Evolutionary conservation across 2,113 vertebrate genomes (phyloP).

Genomic region (Choloepus hoffmanni): DNA sequence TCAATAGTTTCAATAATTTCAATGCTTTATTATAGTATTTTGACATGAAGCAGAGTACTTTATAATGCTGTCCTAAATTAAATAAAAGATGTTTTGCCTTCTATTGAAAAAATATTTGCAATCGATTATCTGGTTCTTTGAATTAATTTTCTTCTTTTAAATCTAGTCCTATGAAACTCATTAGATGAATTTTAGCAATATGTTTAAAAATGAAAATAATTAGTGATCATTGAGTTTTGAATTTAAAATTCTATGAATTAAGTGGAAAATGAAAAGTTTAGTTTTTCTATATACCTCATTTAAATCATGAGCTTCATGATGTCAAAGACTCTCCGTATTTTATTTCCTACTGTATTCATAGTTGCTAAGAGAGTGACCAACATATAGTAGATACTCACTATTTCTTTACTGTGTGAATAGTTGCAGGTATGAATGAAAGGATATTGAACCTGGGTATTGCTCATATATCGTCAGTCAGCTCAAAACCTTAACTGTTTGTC

Average conservation of each 20-base stretch:
- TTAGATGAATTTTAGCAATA: background rate
- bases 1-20: background rate
- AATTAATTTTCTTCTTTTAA: slow-evolving; percentile 4
- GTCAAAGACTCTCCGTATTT: background rate
- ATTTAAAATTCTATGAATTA: background rate
- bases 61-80: background rate
- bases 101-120: background rate
- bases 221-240: background rate
- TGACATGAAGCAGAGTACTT: background rate
- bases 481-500: background rate
- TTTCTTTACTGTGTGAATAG: background rate
- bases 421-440: background rate
- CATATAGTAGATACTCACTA: fast-evolving
- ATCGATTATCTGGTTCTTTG: background rate
- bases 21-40: background rate
- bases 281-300: background rate
- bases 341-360: background rate
- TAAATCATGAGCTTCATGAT: background rate
- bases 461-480: background rate
- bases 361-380: background rate
- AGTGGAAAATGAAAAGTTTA: background rate
- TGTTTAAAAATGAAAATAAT: background rate
- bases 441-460: background rate
- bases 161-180: background rate
- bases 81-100: background rate